Base-by-base conservation (phyloP, 2,797 vertebrate species). In the Centroberyx gerrardi region DNA sequence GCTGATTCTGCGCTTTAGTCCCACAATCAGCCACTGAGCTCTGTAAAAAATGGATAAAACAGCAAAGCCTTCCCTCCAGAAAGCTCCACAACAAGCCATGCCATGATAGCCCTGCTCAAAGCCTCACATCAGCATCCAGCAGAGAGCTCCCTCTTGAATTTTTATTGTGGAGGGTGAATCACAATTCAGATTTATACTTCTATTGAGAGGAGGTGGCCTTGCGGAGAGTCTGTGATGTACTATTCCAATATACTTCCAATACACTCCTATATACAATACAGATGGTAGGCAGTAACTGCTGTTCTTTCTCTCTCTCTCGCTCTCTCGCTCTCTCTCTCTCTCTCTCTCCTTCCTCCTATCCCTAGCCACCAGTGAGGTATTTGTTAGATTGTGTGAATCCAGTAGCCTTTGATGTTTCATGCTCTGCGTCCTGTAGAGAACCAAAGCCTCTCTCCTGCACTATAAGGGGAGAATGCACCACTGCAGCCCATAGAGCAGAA, bases 401-500 rank as follows among this genome's bases (percentile, higher is more conserved):
- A 68, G 29, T 62, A 72, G 36, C 33, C 76, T 90, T 85, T 90
- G 66, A 89, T 84, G 78, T 82, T 75, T 68, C 74, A 7, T 58
- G 44, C 68, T 81, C 55, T 64, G 75, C 2, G 15, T 72, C 59
- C 74, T 69, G 62, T 53, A 29, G 61, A 74, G 60, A 75, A n/a
- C 22, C 31, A 61, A 55, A 80, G 28, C 65, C 48, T 76, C 13
- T 52, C 51, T 73, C 28, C 65, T 68, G 44, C 62, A 68, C 72
- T 17, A 22, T 22, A 10, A 62, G 58, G 48, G 46, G 48, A 65
- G 62, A 81, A 72, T 72, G 42, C 65, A 82, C 29, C 67, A 63
- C 62, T 54, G 61, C 76, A 74, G 68, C 60, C 62, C 48, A 67
- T 62, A 66, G 27, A 78, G 40, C 61, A 63, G 52, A 73, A 10